phyloP scores from a whole-genome alignment of 2,113 vertebrate genomes.

The Neogobius melanostomus region DNA sequence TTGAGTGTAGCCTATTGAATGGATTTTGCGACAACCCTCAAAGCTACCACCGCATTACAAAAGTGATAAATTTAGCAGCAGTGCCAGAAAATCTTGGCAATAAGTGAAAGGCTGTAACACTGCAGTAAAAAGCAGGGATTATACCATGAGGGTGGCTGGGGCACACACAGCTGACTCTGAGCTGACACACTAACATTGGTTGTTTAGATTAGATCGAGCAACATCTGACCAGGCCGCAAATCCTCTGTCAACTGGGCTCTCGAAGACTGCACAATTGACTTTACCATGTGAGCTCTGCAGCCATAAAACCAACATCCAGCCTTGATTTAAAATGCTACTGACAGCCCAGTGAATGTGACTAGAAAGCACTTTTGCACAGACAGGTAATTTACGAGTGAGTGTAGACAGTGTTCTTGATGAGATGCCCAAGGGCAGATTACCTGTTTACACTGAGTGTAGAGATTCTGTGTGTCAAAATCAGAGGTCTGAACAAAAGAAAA shows the following conservation, averaged over 20 bases:
- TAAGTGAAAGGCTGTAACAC: slow-evolving; percentile 26
- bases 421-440: background rate
- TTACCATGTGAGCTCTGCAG: slow-evolving; percentile 18
- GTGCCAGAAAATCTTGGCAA: slow-evolving; percentile 9
- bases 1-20: background rate
- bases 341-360: slow-evolving; percentile 40
- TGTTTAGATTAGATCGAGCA: slow-evolving; percentile 56
- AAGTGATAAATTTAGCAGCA: background rate
- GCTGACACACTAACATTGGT: slow-evolving; percentile 49
- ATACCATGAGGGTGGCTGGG: slow-evolving; percentile 38
- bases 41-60: background rate
- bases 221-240: slow-evolving; percentile 61
- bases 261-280: slow-evolving; percentile 3
- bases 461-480: slow-evolving; percentile 18
- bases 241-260: slow-evolving; percentile 38
- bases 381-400: slow-evolving; percentile 14
- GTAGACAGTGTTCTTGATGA: slow-evolving; percentile 18
- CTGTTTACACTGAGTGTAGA: background rate
- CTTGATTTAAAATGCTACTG: slow-evolving; percentile 37
- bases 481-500: background rate
- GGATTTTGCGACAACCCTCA: slow-evolving; percentile 4
- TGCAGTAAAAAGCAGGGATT: slow-evolving; percentile 28
- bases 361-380: slow-evolving; percentile 16
- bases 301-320: slow-evolving; percentile 18
- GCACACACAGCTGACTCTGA: slow-evolving; percentile 25